Evolutionary conservation across 2,113 vertebrate species (phyloP).

Genomic region (Todiramphus chloris): DNA sequence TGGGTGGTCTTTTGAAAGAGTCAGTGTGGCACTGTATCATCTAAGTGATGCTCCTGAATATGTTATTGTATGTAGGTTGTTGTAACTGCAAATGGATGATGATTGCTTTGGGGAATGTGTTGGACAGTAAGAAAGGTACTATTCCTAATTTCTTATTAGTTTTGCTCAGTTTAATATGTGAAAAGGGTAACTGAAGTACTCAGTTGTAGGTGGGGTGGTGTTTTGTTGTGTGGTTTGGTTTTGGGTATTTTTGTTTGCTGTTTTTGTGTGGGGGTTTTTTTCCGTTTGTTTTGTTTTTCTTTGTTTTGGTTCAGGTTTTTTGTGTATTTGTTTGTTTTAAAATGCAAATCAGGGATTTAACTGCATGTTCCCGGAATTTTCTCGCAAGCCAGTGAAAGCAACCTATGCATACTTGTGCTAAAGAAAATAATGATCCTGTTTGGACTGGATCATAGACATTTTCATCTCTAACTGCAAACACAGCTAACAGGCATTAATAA

Average conservation of each 20-base stretch:
- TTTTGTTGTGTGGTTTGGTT: no score
- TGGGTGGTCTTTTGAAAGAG: background rate
- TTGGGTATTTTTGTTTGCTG: background rate
- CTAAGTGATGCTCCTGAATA: background rate
- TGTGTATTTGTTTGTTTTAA: background rate
- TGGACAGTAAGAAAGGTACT: background rate
- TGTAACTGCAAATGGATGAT: background rate
- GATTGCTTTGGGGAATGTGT: background rate
- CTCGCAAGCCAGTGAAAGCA: background rate
- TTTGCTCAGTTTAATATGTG: background rate
- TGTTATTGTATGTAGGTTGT: rapidly evolving
- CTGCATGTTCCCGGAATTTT: background rate
- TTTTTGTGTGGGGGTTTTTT: background rate
- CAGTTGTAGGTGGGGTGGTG: no score
- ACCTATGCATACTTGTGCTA: no score
- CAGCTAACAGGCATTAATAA: background rate
- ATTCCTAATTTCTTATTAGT: background rate
- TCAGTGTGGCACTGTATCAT: background rate
- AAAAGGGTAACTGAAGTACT: background rate
- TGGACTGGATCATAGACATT: background rate
- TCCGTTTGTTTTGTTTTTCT: no score
- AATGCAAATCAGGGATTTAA: background rate
- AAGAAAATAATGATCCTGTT: background rate
- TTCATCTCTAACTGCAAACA: background rate
- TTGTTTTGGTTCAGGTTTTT: no score